phyloP scores from a whole-genome alignment of 2,797 vertebrate genomes.

The Remorina albescens region DNA sequence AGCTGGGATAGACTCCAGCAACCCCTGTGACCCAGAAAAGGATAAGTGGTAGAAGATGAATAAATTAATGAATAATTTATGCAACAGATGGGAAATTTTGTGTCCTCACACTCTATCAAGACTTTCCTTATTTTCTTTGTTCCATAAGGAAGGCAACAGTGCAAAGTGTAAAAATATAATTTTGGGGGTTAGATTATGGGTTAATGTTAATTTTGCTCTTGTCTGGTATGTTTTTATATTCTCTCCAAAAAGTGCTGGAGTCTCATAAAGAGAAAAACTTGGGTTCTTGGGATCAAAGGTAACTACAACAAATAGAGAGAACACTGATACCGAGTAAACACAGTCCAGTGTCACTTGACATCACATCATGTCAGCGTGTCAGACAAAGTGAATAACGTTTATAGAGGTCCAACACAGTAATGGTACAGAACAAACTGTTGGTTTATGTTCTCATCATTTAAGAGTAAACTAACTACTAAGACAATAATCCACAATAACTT shows the following conservation, averaged over 20 bases:
- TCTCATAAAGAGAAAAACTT: slow-evolving; percentile 1
- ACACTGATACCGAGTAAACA: slow-evolving; percentile 1
- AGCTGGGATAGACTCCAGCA: too few species aligned
- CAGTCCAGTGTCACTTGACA: neutral
- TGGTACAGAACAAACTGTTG: neutral
- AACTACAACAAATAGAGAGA: slow-evolving; percentile 12
- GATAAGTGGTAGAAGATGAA: too few species aligned
- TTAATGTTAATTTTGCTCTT: neutral
- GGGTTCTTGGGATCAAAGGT: neutral
- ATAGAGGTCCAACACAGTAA: neutral
- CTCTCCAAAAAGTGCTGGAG: slow-evolving; percentile 7
- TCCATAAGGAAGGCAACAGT: neutral
- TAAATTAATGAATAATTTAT: too few species aligned
- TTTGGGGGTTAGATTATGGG: too few species aligned
- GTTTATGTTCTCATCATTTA: slow-evolving; percentile 8
- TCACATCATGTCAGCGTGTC: neutral
- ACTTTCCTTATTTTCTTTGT: neutral
- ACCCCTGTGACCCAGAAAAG: too few species aligned
- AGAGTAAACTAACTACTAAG: neutral
- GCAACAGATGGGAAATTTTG: neutral
- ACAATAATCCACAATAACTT: neutral
- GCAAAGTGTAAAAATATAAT: too few species aligned
- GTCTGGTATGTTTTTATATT: slow-evolving; percentile 7
- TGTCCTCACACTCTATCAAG: neutral
- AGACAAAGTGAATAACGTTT: neutral